A percentile compares a stretch with the other conserved stretches of the same genome.
These are phyloP conservation scores for Coryphaenoides rupestris DNA, from an alignment of 2,113 vertebrate species.

Conservation along the genomic window DNA sequence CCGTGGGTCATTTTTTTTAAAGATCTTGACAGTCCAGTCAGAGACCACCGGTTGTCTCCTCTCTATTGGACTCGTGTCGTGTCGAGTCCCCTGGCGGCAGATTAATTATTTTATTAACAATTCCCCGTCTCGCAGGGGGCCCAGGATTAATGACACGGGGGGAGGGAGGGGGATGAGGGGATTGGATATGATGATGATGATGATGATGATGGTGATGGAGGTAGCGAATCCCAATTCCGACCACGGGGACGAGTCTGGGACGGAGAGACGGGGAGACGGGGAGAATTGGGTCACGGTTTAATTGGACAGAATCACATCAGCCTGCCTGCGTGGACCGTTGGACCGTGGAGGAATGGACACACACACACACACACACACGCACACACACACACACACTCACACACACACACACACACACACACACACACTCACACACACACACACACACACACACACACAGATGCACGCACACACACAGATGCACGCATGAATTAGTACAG, in stretches of 20 bases:
- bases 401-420: conserved; percentile 4
- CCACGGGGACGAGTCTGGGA: conserved; percentile 44
- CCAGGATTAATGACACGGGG: no score
- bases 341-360: not conserved
- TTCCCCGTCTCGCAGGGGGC: no score
- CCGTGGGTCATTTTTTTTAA: no score
- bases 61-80: no score
- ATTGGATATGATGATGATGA: conserved; percentile 54
- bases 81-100: no score
- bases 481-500: no score
- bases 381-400: not conserved
- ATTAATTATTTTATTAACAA: no score
- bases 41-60: no score
- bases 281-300: conserved; percentile 66
- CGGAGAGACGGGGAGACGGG: conserved; percentile 28
- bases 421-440: not conserved
- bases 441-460: not conserved
- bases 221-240: conserved; percentile 57
- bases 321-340: no score
- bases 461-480: no score
- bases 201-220: no score
- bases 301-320: conserved; percentile 61
- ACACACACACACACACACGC: conserved; percentile 8
- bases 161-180: conserved; percentile 33
- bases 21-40: no score